A percentile compares a stretch with the other conserved stretches of the same genome.
phyloP scores from a whole-genome alignment of 2,888 invertebrate genomes.

The Caenorhabditis drosophilae region DNA sequence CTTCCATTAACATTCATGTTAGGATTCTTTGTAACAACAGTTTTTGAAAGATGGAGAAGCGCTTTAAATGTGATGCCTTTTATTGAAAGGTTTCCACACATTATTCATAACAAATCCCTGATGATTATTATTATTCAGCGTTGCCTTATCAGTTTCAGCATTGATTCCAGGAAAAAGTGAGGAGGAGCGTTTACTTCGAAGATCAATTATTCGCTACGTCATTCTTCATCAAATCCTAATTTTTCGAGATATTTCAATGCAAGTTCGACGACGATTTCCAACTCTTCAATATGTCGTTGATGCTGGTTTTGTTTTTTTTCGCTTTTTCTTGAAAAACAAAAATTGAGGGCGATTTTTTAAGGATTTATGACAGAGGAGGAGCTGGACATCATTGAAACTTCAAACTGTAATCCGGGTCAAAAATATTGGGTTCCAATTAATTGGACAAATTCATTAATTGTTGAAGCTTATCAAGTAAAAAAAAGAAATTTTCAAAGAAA shows the following conservation, averaged over 20 bases:
- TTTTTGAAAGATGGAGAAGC: slow-evolving; percentile 51
- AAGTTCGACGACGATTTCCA: slow-evolving; percentile 54
- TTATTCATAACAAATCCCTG: neutral
- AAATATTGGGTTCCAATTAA: slow-evolving; percentile 66
- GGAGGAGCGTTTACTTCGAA: slow-evolving; percentile 33
- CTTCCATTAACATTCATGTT: slow-evolving; percentile 58
- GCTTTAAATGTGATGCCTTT: slow-evolving; percentile 47
- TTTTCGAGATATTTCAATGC: slow-evolving; percentile 60
- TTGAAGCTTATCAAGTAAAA: slow-evolving; percentile 28
- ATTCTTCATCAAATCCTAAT: slow-evolving; percentile 48
- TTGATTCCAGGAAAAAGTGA: slow-evolving; percentile 39
- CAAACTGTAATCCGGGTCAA: slow-evolving; percentile 35
- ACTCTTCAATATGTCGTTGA: slow-evolving; percentile 49
- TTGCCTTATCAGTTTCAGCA: slow-evolving; percentile 42
- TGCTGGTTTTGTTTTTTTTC: slow-evolving; percentile 27
- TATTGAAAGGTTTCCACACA: slow-evolving; percentile 26
- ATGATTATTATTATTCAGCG: too few relatives aligned
- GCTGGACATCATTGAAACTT: slow-evolving; percentile 32
- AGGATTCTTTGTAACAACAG: slow-evolving; percentile 58
- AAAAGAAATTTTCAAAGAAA: too few relatives aligned
- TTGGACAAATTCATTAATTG: slow-evolving; percentile 48
- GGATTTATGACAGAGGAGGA: slow-evolving; percentile 44
- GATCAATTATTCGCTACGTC: slow-evolving; percentile 44
- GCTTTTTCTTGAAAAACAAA: neutral
- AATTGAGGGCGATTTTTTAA: too few relatives aligned